These are phyloP conservation scores for Microctonus aethiopoides DNA, from an alignment of 2,888 invertebrate species.

Conservation along the genomic window DNA sequence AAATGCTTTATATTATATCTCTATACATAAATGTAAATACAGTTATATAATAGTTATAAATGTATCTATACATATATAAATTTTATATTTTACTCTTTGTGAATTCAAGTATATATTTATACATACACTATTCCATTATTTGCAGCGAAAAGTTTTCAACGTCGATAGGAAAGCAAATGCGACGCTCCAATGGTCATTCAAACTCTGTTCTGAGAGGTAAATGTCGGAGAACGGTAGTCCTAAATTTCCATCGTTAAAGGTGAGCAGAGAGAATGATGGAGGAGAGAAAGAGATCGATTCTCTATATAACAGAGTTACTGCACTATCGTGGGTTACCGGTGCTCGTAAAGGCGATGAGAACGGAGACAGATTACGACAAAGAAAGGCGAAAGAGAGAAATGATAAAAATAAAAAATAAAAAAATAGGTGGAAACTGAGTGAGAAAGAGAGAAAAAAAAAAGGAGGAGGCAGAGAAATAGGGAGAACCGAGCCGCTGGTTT, in stretches of 20 bases:
- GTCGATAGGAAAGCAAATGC: slow-evolving; percentile 25
- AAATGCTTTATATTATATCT: background rate
- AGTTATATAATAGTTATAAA: no score
- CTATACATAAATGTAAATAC: no score
- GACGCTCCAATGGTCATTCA: slow-evolving; percentile 18
- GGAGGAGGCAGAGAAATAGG: background rate
- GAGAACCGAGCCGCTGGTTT: slow-evolving; percentile 8
- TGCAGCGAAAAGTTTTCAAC: slow-evolving; percentile 23
- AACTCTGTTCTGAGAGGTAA: slow-evolving; percentile 21
- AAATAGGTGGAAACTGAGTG: background rate
- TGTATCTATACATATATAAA: background rate
- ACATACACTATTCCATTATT: slow-evolving; percentile 28
- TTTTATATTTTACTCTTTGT: background rate
- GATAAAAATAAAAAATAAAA: background rate
- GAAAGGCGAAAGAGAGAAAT: background rate
- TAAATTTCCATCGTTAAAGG: slow-evolving; percentile 12
- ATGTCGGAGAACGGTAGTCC: slow-evolving; percentile 11
- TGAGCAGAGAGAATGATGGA: background rate
- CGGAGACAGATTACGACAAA: slow-evolving; percentile 13
- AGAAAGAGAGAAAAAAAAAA: background rate
- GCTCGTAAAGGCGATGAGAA: background rate
- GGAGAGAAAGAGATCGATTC: slow-evolving; percentile 14
- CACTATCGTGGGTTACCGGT: slow-evolving; percentile 7
- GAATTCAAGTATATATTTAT: slow-evolving; percentile 9
- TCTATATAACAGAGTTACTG: slow-evolving; percentile 19